Evolutionary conservation across 2,113 vertebrate genomes (phyloP), one percentile per base, ranked within the genome.

Genomic region (Gallinago undulata): DNA sequence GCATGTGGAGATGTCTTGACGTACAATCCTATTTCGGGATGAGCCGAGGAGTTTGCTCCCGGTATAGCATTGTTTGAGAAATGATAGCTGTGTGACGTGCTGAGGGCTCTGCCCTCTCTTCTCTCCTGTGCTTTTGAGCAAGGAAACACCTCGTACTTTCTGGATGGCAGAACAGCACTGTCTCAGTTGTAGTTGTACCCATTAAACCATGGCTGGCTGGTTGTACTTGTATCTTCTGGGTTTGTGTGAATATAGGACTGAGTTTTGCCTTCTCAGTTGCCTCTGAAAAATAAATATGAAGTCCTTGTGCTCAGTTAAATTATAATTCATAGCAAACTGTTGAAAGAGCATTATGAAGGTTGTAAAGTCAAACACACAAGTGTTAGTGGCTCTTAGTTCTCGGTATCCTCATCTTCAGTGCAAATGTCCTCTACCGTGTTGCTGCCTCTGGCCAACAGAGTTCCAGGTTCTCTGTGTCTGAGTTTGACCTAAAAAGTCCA

Each of bases 101-200:
- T 53, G 59, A 16, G 5, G 16, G 33, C 21, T 23, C 41, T 76
- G 16, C 53, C 10, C 57, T 18, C n/a, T 55, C 43, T 35, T 51
- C 6, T 55, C 10, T 33, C 0, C 0, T 11, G 8, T 0, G 1
- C 35, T 41, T 78, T 11, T 9, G 63, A 76, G 18, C 19, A 50
- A 45, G 84, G 43, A 39, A 8, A 31, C 23, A 30, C 35, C 33
- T 33, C 17, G 39, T 56, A 13, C 41, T 60, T 55, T 28, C 45
- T 57, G 39, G 33, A 1, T 10, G 11, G 48, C 50, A 45, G 37
- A 57, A 21, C 2, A 43, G 19, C 50, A 66, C 23, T 7, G 13
- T 66, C 64, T 37, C 11, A 10, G 51, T 68, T 53, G 33, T 10
- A 31, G 23, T 25, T 73, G 9, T 28, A 93, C 59, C 41, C 3